A percentile compares a stretch with the other conserved stretches of the same genome.
Evolutionary conservation across 2,888 invertebrate genomes (phyloP).

Genomic region (Frankliniella intonsa): DNA sequence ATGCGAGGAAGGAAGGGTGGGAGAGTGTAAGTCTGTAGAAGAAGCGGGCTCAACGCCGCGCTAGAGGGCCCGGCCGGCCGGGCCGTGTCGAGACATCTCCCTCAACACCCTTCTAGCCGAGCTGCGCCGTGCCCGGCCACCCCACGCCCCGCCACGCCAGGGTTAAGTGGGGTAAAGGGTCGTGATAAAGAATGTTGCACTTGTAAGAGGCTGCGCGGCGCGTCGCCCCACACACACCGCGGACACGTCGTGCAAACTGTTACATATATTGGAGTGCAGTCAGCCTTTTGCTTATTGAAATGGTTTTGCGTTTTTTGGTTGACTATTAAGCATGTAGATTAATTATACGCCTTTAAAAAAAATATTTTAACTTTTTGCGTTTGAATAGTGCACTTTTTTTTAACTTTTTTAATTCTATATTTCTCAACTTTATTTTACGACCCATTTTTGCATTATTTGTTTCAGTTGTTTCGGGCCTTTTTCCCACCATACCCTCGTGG

Average conservation of each 20-base stretch:
- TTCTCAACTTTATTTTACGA: too few species aligned
- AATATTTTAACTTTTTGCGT: too few species aligned
- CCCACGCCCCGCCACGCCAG: neutral
- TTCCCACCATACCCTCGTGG: too few species aligned
- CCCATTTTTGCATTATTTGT: too few species aligned
- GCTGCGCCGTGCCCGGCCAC: neutral
- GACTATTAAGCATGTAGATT: too few species aligned
- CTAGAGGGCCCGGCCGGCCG: neutral
- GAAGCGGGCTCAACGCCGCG: neutral
- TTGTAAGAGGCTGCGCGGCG: neutral
- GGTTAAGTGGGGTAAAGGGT: constrained; percentile 19
- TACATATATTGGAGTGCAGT: too few species aligned
- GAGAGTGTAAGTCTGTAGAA: neutral
- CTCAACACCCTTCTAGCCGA: neutral
- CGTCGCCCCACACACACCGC: neutral
- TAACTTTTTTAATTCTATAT: too few species aligned
- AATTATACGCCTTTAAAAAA: too few species aligned
- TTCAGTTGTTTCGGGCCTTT: too few species aligned
- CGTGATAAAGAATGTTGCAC: constrained; percentile 20
- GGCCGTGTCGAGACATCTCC: constrained; percentile 14
- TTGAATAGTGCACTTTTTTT: too few species aligned
- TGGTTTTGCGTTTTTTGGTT: too few species aligned
- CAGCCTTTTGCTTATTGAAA: too few species aligned
- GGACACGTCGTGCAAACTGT: neutral
- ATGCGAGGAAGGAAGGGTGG: neutral